Percentiles rank a stretch among this genome's conserved stretches.
Evolutionary conservation across 2,113 vertebrate species (phyloP).

Genomic region (Ophthalmolycus amberensis): DNA sequence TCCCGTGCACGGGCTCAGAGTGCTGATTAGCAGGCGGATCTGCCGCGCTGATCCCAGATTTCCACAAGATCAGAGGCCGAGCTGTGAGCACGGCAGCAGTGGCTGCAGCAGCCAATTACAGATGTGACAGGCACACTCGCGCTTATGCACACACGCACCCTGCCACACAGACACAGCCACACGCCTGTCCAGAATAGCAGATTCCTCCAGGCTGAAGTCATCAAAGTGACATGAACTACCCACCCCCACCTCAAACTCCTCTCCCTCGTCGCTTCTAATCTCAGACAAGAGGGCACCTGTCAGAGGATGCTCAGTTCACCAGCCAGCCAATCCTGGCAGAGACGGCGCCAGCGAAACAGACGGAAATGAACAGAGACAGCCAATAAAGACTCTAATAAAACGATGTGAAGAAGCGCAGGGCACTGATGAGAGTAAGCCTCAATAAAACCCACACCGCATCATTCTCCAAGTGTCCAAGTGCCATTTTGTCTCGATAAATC

Average conservation of each 20-base stretch:
- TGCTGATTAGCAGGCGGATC: constrained; percentile 74
- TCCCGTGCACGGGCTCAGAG: constrained; percentile 36
- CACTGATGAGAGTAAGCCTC: constrained; percentile 44
- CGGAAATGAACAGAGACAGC: constrained; percentile 43
- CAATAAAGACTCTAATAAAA: constrained; percentile 57
- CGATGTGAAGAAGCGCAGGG: constrained; percentile 19
- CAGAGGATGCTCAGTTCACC: constrained; percentile 62
- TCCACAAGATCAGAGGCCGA: constrained; percentile 75
- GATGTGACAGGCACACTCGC: constrained; percentile 46
- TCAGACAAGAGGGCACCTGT: constrained; percentile 66
- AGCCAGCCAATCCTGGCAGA: constrained; percentile 25
- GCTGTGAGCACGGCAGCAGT: constrained; percentile 26
- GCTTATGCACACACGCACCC: neutral
- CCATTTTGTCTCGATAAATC: constrained; percentile 37
- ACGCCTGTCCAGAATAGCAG: constrained; percentile 42
- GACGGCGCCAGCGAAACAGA: constrained; percentile 9
- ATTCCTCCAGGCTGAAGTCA: constrained; percentile 56
- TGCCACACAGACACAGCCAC: constrained; percentile 31
- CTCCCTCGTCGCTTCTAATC: constrained; percentile 37
- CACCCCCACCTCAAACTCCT: neutral
- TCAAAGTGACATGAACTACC: constrained; percentile 46
- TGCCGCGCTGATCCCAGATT: constrained; percentile 78
- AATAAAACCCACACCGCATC: constrained; percentile 59
- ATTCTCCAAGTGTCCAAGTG: constrained; percentile 47
- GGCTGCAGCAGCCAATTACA: constrained; percentile 74